phyloP scores from a whole-genome alignment of 2,888 invertebrate species.

The Lasioglossum marginatum region DNA sequence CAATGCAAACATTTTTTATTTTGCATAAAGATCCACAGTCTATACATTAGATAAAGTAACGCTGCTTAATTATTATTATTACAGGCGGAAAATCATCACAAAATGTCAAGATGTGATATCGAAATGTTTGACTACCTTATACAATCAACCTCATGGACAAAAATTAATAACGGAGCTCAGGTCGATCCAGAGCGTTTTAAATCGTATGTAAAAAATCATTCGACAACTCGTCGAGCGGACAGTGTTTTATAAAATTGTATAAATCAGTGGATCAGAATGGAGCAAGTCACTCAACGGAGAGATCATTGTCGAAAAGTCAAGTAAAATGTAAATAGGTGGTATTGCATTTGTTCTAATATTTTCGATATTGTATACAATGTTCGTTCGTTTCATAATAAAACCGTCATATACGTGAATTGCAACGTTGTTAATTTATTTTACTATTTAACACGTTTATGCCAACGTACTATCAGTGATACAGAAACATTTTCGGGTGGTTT shows the following conservation, averaged over 20 bases:
- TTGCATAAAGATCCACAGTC: too few species aligned
- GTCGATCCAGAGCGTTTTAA: slow-evolving; percentile 86
- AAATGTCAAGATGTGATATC: slow-evolving; percentile 91
- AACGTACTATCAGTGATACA: background rate
- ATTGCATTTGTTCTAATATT: slow-evolving; percentile 40
- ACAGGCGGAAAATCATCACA: slow-evolving; percentile 89
- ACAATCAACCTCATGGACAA: slow-evolving; percentile 90
- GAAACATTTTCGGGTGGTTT: background rate
- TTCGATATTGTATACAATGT: slow-evolving; percentile 35
- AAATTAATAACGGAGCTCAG: slow-evolving; percentile 87
- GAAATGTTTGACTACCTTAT: slow-evolving; percentile 90
- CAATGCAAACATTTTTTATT: too few species aligned
- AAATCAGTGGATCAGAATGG: slow-evolving; percentile 27
- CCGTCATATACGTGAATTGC: background rate
- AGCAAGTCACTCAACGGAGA: background rate
- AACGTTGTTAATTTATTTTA: background rate
- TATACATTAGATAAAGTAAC: background rate
- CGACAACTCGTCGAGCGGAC: slow-evolving; percentile 1
- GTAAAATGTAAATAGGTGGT: slow-evolving; percentile 35
- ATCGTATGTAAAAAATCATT: slow-evolving; percentile 79
- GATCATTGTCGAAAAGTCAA: slow-evolving; percentile 5
- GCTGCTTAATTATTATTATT: slow-evolving; percentile 68
- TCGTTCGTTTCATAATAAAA: slow-evolving; percentile 47
- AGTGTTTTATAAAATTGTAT: slow-evolving; percentile 44
- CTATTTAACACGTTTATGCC: background rate